These are phyloP conservation scores for Cetonia aurata DNA, from an alignment of 2,888 invertebrate species.

Conservation along the genomic window DNA sequence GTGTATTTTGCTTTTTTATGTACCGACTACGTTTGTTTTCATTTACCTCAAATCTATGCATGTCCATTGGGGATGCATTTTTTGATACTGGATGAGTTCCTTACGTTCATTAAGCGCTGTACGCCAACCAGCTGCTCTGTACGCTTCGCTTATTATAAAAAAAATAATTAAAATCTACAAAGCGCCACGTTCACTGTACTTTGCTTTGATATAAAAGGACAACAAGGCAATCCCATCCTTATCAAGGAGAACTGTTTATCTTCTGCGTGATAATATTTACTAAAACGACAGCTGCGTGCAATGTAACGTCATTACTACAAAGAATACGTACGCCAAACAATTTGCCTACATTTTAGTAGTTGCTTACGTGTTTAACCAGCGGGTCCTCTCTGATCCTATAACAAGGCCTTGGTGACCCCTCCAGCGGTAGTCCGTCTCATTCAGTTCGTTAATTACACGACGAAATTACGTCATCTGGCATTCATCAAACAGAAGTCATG, in stretches of 20 bases:
- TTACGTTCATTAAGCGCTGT: background rate
- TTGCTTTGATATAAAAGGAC: slow-evolving; percentile 24
- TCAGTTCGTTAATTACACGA: slow-evolving; percentile 44
- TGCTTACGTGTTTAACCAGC: slow-evolving; percentile 40
- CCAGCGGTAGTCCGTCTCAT: slow-evolving; percentile 30
- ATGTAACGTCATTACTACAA: slow-evolving; percentile 21
- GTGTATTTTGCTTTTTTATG: no score
- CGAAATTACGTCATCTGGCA: slow-evolving; percentile 49
- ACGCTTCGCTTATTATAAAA: slow-evolving; percentile 10
- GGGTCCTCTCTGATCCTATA: slow-evolving; percentile 38
- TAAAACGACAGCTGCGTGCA: slow-evolving; percentile 34
- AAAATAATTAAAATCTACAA: slow-evolving; percentile 28
- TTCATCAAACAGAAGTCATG: slow-evolving; percentile 48
- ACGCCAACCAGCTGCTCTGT: background rate
- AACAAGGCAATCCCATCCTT: slow-evolving; percentile 24
- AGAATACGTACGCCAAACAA: slow-evolving; percentile 36
- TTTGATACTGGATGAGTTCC: no score
- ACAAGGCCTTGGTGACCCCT: slow-evolving; percentile 38
- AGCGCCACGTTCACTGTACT: background rate
- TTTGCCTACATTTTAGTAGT: slow-evolving; percentile 37
- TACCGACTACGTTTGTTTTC: no score
- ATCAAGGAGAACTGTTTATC: slow-evolving; percentile 28
- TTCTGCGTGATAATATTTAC: slow-evolving; percentile 42
- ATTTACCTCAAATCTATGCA: no score
- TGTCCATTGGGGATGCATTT: no score